Evolutionary conservation across 2,113 vertebrate genomes (phyloP), one percentile per base, ranked within the genome.

Genomic region (Plecotus auritus): DNA sequence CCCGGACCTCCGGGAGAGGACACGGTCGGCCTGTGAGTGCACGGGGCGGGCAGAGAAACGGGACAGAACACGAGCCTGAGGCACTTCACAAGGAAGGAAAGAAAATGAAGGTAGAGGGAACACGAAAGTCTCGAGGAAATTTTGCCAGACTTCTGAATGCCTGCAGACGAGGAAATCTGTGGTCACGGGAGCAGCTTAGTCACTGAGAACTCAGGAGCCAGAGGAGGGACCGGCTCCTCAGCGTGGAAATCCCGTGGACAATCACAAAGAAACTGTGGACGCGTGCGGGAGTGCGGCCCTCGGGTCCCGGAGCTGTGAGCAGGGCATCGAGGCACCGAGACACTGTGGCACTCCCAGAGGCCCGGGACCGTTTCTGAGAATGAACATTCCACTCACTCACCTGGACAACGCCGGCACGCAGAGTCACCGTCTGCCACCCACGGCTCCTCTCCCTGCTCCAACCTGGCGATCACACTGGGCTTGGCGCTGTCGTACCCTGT

Each of bases 401-500:
- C 88, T 80, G 77, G 32, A 26, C 5, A 69, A 26, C 4, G 54
- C 2, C 40, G 93, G 51, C 37, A 77, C 0, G 77, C 61, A 22
- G 85, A 22, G 22, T 92, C 93, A 2, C 73, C 78, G 28, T 96
- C 97, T 11, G 66, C 70, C 23, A 16, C 81, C 97, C 97, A 97
- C 0, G 97, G 97, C n/a, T 97, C 97, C n/a, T 97, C 96, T 40
- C 97, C 97, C 74, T 97, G 95, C 67, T 97, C 97, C 95, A 97
- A 83, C 64, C 96, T 97, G 94, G 95, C 22, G 22, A 97, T 97
- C 51, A 97, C 95, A 2, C 85, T 89, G 14, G 97, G 97, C 69
- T 97, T 97, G 93, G 72, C 80, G 20, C 95, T 59, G 10, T 94
- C 81, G 40, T 72, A 92, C 5, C 97, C 97, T 97, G 92, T 56